Base-by-base conservation (phyloP, 2,113 vertebrate species). In the Bolborhynchus lineola region DNA sequence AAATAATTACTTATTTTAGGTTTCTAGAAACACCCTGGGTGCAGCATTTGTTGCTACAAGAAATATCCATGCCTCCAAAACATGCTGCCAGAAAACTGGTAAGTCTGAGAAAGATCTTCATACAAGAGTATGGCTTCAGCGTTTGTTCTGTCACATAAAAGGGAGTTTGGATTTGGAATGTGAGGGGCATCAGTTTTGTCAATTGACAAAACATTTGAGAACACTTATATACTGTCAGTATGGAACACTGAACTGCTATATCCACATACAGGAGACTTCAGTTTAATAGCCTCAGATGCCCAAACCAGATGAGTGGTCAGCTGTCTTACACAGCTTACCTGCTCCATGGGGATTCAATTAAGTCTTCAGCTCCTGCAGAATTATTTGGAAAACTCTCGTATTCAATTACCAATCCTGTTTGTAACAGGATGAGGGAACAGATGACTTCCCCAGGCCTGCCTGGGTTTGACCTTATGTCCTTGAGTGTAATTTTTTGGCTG, bases 21-120 rank as follows among this genome's bases (percentile, higher is more conserved):
- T 99, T 88, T 98, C 99, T 92, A 99, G 98, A 97, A 98, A 99
- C 88, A 90, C 95, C 69, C 82, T 99, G 31, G 98, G 98, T 64
- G 98, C 98, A 72, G 98, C 98, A 11, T 99, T 99, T 93, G 95
- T 99, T 92, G 99, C 98, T 86, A 97, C 98, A 94, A 99, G 98
- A 96, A 99, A 99, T 95, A 97, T 99, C 95, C 99, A 99, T 97
- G 98, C 98, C 46, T 98, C 98, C 70, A 98, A 98, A 93, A 94
- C 97, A 88, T 94, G 91, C 93, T 98, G 99, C 95, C 99, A 99
- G 97, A 99, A 99, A 97, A 99, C 98, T 2, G 99, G 99, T 99
- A 92, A 98, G 98, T 98, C 26, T 18, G 39, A 71, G 10, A 39
- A 79, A 7, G 14, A 11, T 28, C 5, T 67, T 52, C 3, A 7